Base-by-base conservation (phyloP, 2,888 invertebrate genomes). In the Oithona nana region DNA sequence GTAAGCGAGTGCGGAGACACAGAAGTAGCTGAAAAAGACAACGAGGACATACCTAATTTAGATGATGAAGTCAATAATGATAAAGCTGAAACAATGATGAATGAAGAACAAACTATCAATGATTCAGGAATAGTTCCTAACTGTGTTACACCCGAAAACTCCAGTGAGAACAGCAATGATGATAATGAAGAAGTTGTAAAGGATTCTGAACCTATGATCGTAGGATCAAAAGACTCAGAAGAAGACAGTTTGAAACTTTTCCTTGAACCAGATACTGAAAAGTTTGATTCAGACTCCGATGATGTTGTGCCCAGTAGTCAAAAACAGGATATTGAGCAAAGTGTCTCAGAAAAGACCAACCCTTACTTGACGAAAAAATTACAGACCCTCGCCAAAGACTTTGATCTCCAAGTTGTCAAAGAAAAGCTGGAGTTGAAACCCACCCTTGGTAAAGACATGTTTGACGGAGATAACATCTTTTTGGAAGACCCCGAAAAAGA, bases 381-480 rank as follows among this genome's bases (percentile, higher is more conserved):
- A n/a, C 28, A 30, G 24, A 57, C 48, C 28, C 57, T 39, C 56
- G 30, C 16, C n/a, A 52, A 31, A n/a, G 24, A 56, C 24, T 56
- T 6, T 56, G 54, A 39, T 31, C 24, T 20, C 6, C 28, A 13
- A 20, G 20, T 28, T 29, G 8, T 61, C 3, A 24, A 52, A 6
- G 29, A 24, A 26, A 61, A 39, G 20, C 26, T 48, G 26, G 48
- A 55, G 6, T 20, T 62, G 20, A 22, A 54, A 24, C 62, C 29
- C 16, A 24, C 29, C 3, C 28, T 28, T 1, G 20, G n/a, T 28
- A 28, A 29, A 28, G 16, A 57, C 20, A 2, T 24, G 24, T n/a
- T n/a, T n/a, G n/a, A n/a, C n/a, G 56, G 63, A 63, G 20, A 62
- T 63, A 64, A 64, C 39, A 52, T 54, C 28, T 54, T 61, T 28